Evolutionary conservation across 2,888 invertebrate species (phyloP), one percentile per base, ranked within the genome.

Genomic region (Margaritifera margaritifera): DNA sequence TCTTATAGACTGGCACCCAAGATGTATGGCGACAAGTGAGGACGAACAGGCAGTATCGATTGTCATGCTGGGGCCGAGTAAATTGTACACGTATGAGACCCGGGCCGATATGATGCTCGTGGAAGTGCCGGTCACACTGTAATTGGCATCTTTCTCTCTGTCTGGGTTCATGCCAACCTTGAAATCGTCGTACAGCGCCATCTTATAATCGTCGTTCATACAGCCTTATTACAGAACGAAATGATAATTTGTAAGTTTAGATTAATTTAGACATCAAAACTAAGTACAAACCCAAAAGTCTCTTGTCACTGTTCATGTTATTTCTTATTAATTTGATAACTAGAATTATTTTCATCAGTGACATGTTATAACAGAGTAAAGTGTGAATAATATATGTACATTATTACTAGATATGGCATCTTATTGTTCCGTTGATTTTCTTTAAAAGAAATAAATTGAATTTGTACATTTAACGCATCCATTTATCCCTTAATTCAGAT

Each of bases 1-100:
- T 42, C 11, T 42, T 42, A 42, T 55, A 15, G 79, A 76, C 65
- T 86, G 82, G 6, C 80, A 66, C 11, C 86, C 89, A 66, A 83
- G 54, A 55, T 83, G 78, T 11, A 83, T 77, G 11, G 80, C 78
- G 15, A 80, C 70, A 20, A 81, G 62, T 4, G 77, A 74, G 5
- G 81, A 77, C 2, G 81, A 80, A 59, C 81, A 81, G 50, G 79
- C 81, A 6, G 77, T 79, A 62, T 81, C 78, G 6, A 81, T 64
- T 20, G 74, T 67, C 68, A 81, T 69, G 6, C 72, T 64, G 8
- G 78, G 77, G 8, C 31, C 80, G 1, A 64, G 68, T 3, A 81
- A 67, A 58, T 80, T 74, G 69, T 69, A 78, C 2, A 75, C 69
- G 67, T 75, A 80, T 11, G 78, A 72, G 18, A 80, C 72, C 27